Evolutionary conservation across 2,888 invertebrate genomes (phyloP), one percentile per base, ranked within the genome.

Genomic region (Steinernema hermaphroditum): DNA sequence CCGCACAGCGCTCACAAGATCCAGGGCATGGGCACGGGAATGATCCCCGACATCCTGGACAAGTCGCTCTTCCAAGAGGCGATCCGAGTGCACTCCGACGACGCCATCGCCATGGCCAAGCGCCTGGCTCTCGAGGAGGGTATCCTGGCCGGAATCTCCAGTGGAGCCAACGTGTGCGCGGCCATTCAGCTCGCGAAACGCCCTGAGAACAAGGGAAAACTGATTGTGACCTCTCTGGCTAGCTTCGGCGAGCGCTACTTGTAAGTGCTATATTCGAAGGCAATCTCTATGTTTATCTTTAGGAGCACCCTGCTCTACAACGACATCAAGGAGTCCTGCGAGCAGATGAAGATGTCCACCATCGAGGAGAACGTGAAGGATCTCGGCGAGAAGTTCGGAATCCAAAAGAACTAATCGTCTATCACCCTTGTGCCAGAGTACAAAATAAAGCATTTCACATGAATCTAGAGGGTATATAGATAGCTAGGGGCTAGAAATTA

Each of bases 21-120:
- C 73, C 83, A 82, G 70, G 83, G 80, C 43, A 83, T 82, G 76
- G 83, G 83, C 27, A 78, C 75, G 22, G 81, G 82, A 4, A 76
- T 82, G 72, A 78, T 84, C 29, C 84, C 84, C 9, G 79, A 82
- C 12, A 75, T 81, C 41, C 76, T 84, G 27, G 84, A 84, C 74
- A 71, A 69, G 14, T 72, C 69, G 9, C 70, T 83, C 2, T 83
- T 79, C 19, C 46, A 46, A 4, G 46, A 19, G 46, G 46, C 19
- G 46, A 19, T 46, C 46, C 46, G 46, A 46, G 46, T 46, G 19
- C 46, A 46, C 46, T 46, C 46, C 46, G 14, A 81, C 29, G 84
- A 84, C 37, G 84, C 84, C 0, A 79, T 85, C 68, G 80, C 75
- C n/a, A 84, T 84, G 84, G 80, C 84, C 1, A 77, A 78, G 57